phyloP scores from a whole-genome alignment of 2,797 vertebrate genomes.

The Sebastes dallii region DNA sequence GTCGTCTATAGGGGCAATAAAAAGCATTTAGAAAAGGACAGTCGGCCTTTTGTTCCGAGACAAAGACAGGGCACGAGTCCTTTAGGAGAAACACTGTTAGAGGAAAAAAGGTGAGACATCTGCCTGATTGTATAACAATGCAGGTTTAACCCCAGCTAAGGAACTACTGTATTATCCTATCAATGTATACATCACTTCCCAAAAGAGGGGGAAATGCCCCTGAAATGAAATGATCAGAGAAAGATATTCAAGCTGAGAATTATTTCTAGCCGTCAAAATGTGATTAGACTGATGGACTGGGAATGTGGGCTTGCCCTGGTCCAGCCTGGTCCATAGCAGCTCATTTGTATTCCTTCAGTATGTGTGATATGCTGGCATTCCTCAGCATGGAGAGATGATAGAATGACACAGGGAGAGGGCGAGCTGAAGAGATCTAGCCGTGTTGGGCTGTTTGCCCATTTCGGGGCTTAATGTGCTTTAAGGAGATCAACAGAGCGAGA shows the following conservation, averaged over 20 bases:
- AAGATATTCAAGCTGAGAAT: background rate
- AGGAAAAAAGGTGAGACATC: background rate
- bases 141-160: background rate
- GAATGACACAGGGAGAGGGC: background rate
- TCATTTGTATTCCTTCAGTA: constrained; percentile 25
- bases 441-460: constrained; percentile 47
- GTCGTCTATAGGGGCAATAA: constrained; percentile 52
- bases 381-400: constrained; percentile 22
- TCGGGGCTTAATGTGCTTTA: constrained; percentile 27
- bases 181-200: background rate
- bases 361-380: constrained; percentile 21
- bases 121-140: background rate
- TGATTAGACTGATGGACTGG: background rate
- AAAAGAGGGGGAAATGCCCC: background rate
- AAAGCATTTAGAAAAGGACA: constrained; percentile 39
- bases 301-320: background rate
- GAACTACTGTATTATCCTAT: background rate
- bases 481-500: constrained; percentile 9
- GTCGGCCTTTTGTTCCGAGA: constrained; percentile 32
- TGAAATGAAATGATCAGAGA: background rate
- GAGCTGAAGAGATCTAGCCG: background rate
- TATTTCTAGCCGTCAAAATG: background rate
- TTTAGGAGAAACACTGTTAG: background rate
- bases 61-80: constrained; percentile 36
- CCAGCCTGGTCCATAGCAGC: background rate